phyloP scores from a whole-genome alignment of 2,113 vertebrate genomes.

The Capreolus pygargus region DNA sequence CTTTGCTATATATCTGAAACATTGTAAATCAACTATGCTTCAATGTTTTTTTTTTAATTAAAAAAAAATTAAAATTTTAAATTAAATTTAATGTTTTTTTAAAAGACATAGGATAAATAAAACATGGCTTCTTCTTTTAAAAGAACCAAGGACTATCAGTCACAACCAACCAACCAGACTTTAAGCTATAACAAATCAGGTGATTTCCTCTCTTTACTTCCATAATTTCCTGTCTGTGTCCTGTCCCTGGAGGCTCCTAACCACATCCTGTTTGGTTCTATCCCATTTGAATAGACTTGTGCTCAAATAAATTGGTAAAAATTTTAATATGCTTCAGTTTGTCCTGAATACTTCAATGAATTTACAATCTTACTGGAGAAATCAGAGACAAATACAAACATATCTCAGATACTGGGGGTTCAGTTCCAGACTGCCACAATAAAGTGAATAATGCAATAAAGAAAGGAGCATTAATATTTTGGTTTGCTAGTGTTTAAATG shows the following conservation, averaged over 20 bases:
- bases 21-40: neutral
- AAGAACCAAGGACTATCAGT: neutral
- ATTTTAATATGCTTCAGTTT: neutral
- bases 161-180: neutral
- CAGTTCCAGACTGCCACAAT: neutral
- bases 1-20: neutral
- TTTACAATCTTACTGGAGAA: neutral
- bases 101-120: neutral
- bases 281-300: neutral
- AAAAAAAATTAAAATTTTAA: too few relatives aligned
- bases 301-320: neutral
- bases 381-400: neutral
- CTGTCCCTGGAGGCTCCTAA: neutral
- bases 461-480: neutral
- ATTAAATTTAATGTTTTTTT: too few relatives aligned
- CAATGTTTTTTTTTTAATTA: neutral
- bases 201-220: neutral
- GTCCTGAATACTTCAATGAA: neutral
- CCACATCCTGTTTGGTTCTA: neutral
- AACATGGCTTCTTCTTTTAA: neutral
- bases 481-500: neutral
- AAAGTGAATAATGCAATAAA: neutral
- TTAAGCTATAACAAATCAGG: neutral
- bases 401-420: neutral
- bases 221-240: neutral